These are phyloP conservation scores for Vollenhovia emeryi DNA, from an alignment of 1,140 invertebrate species.

Conservation along the genomic window DNA sequence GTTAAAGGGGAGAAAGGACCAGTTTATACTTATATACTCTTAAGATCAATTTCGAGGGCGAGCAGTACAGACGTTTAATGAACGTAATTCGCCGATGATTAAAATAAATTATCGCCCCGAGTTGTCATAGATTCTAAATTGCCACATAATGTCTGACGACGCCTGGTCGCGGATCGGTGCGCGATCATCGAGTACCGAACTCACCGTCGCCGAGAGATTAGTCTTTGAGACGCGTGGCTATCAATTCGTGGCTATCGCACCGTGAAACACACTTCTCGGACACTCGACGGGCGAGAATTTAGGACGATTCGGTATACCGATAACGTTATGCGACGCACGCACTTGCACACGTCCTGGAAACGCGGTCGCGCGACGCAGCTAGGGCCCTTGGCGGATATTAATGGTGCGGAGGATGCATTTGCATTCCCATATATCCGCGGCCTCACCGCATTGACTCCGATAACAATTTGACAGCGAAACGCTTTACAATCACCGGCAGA, in stretches of 20 bases:
- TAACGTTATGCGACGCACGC: constrained; percentile 4
- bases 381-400: neutral
- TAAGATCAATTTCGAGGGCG: neutral
- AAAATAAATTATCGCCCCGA: neutral
- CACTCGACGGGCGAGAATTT: constrained; percentile 29
- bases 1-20: neutral
- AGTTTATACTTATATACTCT: neutral
- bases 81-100: neutral
- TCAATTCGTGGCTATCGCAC: constrained; percentile 40
- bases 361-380: neutral
- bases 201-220: constrained; percentile 13
- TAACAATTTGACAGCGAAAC: neutral
- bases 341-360: neutral
- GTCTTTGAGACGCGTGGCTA: neutral
- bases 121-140: neutral
- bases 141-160: too few species aligned
- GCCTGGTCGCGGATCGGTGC: constrained; percentile 7
- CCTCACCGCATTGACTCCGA: constrained; percentile 15
- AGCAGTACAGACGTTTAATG: neutral
- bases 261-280: constrained; percentile 5
- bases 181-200: neutral
- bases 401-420: neutral
- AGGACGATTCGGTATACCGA: neutral
- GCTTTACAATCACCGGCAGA: neutral
- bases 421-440: neutral